A percentile compares a stretch with the other conserved stretches of the same genome.
Evolutionary conservation across 2,797 vertebrate genomes (phyloP).

Genomic region (Selene dorsalis): DNA sequence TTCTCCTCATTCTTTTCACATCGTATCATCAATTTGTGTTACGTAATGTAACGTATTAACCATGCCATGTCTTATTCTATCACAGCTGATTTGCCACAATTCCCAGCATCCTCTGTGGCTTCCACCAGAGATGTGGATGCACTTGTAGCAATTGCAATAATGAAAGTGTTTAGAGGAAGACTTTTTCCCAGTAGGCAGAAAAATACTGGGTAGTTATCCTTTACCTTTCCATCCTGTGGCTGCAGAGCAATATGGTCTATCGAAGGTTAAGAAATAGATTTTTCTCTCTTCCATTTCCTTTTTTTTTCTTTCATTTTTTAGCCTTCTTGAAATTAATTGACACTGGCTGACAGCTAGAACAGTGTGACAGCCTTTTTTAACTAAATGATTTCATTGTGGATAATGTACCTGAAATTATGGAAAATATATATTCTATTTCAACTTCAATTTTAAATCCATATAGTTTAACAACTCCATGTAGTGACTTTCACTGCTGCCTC

Average conservation of each 20-base stretch:
- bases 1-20: constrained; percentile 5
- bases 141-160: constrained; percentile 10
- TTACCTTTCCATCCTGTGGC: constrained; percentile 1
- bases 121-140: neutral
- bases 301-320: constrained; percentile 16
- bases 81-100: constrained; percentile 11
- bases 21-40: constrained; percentile 24
- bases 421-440: neutral
- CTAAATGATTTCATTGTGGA: constrained; percentile 8
- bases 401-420: constrained; percentile 21
- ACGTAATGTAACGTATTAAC: constrained; percentile 10
- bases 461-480: constrained; percentile 5
- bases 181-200: neutral
- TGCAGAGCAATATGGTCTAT: constrained; percentile 8
- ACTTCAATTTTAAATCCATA: neutral
- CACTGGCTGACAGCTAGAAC: neutral
- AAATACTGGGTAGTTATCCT: neutral
- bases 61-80: neutral
- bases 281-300: constrained; percentile 7
- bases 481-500: neutral
- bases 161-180: neutral
- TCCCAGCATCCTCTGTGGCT: constrained; percentile 1
- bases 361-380: constrained; percentile 3
- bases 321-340: constrained; percentile 29
- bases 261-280: constrained; percentile 12